Conservation (phyloP, 2,888 invertebrate species). For the Lysandra bellargus region DNA sequence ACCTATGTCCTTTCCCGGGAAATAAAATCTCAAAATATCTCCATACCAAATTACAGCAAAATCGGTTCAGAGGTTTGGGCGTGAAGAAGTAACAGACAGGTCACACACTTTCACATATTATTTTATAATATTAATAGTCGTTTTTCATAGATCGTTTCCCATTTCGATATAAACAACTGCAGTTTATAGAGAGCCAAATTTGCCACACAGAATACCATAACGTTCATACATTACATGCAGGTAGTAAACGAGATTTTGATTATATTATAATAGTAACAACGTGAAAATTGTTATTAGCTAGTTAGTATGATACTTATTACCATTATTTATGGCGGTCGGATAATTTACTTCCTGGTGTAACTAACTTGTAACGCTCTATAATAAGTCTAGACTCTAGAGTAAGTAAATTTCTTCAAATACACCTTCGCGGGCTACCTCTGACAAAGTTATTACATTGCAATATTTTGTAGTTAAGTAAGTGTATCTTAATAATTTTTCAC, state of each 20-base stretch:
- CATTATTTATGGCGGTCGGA: not conserved
- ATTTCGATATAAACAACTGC: no score
- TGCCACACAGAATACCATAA: no score
- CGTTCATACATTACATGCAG: not conserved
- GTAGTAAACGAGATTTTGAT: not conserved
- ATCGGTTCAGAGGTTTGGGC: no score
- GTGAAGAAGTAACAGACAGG: no score
- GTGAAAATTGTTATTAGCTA: not conserved
- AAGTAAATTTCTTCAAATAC: not conserved
- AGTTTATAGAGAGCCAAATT: no score
- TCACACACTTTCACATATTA: no score
- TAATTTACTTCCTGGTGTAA: not conserved
- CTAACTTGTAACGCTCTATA: not conserved
- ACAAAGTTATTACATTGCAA: not conserved
- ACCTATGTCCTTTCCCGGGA: no score
- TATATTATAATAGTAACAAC: not conserved
- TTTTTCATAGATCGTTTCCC: no score
- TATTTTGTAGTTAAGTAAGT: not conserved
- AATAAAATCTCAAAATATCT: no score
- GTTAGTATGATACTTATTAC: not conserved
- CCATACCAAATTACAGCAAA: no score
- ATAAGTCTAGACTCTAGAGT: not conserved
- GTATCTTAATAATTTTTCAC: not conserved
- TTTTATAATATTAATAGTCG: no score
- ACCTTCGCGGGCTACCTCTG: not conserved